Evolutionary conservation across 2,797 vertebrate species (phyloP).

Genomic region (Sebastes iracundus): DNA sequence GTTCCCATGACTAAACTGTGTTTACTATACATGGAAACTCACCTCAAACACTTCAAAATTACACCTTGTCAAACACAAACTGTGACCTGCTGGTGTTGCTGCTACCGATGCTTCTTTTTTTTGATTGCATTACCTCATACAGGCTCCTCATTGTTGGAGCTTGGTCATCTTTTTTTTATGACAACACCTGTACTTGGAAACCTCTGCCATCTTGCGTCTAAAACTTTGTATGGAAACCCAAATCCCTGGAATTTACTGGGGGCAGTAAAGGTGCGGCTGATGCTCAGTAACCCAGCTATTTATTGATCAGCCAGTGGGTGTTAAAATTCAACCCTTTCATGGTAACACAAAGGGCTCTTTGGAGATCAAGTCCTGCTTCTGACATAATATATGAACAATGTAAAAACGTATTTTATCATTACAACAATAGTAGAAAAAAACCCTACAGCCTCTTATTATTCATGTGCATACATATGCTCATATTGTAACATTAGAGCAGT

Average conservation of each 20-base stretch:
- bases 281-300: slow-evolving; percentile 51
- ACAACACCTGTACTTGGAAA: slow-evolving; percentile 60
- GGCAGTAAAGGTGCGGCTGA: slow-evolving; percentile 63
- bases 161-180: slow-evolving; percentile 37
- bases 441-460: not conserved
- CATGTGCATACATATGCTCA: not conserved
- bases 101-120: not conserved
- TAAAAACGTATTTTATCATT: not conserved
- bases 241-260: slow-evolving; percentile 70
- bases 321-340: slow-evolving; percentile 44
- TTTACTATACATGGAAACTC: slow-evolving; percentile 35
- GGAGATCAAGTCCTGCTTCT: not conserved
- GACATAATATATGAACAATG: not conserved
- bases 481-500: not conserved
- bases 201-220: slow-evolving; percentile 36
- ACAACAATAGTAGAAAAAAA: not conserved
- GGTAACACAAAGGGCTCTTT: slow-evolving; percentile 26
- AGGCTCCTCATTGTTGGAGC: slow-evolving; percentile 15
- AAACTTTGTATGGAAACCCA: slow-evolving; percentile 68
- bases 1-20: slow-evolving; percentile 62
- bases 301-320: slow-evolving; percentile 68
- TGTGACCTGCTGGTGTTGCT: slow-evolving; percentile 10
- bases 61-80: slow-evolving; percentile 30
- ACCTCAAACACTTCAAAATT: slow-evolving; percentile 10
- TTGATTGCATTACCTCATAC: slow-evolving; percentile 30